phyloP scores from a whole-genome alignment of 2,888 invertebrate species.

The Acronicta leporina region DNA sequence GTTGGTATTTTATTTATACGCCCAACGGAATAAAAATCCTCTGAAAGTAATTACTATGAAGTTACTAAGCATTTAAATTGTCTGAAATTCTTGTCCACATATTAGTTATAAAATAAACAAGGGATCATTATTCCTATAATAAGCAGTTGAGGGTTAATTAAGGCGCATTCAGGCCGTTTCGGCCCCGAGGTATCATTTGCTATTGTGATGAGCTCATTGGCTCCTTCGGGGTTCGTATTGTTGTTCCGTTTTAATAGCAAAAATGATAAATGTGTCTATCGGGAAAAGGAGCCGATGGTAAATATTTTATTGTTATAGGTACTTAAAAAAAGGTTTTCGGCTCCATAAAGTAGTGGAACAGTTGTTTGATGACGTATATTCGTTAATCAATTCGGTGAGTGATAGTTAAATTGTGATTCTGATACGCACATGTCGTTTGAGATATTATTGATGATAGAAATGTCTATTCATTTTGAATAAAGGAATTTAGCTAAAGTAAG shows the following conservation, averaged over 20 bases:
- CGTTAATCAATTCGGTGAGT: conserved; percentile 38
- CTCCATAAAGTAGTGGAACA: conserved; percentile 47
- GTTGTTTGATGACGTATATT: conserved; percentile 41
- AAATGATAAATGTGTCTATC: conserved; percentile 86
- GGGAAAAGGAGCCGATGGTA: conserved; percentile 65
- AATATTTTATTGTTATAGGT: conserved; percentile 53
- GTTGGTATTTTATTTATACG: conserved; percentile 3
- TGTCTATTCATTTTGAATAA: no score
- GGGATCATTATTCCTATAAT: conserved; percentile 79
- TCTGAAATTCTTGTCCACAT: conserved; percentile 48
- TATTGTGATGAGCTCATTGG: conserved; percentile 85
- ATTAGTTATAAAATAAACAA: conserved; percentile 65
- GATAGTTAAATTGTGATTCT: conserved; percentile 29
- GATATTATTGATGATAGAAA: conserved; percentile 5
- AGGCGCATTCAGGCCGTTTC: conserved; percentile 80
- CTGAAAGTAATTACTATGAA: conserved; percentile 32
- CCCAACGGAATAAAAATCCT: conserved; percentile 12
- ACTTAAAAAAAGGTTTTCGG: conserved; percentile 57
- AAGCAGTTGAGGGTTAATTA: conserved; percentile 86
- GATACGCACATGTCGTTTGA: conserved; percentile 31
- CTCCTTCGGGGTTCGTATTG: conserved; percentile 85
- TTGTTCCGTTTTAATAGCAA: conserved; percentile 84
- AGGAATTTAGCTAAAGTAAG: no score
- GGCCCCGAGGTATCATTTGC: conserved; percentile 86
- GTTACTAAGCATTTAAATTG: conserved; percentile 53